Conservation (phyloP, 2,113 vertebrate genomes). For the Platycercus adscitus region DNA sequence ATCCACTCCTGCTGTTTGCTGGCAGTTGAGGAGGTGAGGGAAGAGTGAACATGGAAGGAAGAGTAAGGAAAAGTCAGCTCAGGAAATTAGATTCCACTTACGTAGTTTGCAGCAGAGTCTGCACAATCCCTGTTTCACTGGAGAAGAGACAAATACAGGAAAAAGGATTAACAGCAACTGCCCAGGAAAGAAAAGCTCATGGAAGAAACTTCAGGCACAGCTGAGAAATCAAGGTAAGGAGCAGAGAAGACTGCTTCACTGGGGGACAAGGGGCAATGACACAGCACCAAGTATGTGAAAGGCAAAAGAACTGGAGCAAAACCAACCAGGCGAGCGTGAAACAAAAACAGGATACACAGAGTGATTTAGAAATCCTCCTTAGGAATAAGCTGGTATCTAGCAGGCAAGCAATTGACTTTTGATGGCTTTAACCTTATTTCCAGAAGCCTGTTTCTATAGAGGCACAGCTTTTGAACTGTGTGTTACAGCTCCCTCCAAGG, state of each 20-base stretch:
- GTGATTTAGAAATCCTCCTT: not conserved
- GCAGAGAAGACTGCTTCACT: not conserved
- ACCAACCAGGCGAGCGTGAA: not conserved
- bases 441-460: not conserved
- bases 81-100: not conserved
- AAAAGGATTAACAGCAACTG: not conserved
- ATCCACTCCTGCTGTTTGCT: not conserved
- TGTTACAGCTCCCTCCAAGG: not conserved
- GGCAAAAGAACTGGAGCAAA: not conserved
- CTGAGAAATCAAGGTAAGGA: not conserved
- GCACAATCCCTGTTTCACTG: not conserved
- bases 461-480: not conserved
- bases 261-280: fast-evolving
- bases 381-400: not conserved
- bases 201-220: not conserved
- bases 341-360: not conserved
- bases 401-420: not conserved
- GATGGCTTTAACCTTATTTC: slow-evolving; percentile 1
- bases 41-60: not conserved
- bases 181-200: not conserved
- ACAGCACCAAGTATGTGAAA: not conserved
- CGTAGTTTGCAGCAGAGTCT: not conserved
- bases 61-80: not conserved
- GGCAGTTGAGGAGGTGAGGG: not conserved
- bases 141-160: not conserved